Conservation (phyloP, 2,888 invertebrate species). For the Eristalis tenax region DNA sequence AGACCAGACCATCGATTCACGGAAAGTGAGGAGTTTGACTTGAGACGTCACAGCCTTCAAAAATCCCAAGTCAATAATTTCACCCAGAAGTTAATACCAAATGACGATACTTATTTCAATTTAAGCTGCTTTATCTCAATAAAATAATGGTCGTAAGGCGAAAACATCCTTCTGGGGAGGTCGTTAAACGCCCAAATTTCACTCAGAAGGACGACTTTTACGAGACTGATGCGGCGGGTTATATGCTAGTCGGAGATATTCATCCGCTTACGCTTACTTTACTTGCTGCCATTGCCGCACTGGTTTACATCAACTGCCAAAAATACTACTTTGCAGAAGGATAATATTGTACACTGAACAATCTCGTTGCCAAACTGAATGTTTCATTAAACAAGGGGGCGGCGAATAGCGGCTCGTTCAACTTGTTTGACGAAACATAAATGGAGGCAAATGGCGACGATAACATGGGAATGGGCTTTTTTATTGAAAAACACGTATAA, state of each 20-base stretch:
- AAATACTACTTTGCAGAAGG: neutral
- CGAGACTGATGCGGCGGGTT: neutral
- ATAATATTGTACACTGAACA: neutral
- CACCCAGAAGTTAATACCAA: neutral
- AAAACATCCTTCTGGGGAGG: neutral
- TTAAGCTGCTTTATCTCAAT: neutral
- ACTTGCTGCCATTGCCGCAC: neutral
- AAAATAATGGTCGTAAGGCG: neutral
- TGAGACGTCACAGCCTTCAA: neutral
- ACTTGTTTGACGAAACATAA: no score
- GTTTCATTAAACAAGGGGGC: neutral
- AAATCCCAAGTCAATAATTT: neutral
- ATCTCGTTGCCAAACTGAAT: neutral
- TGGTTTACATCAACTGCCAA: neutral
- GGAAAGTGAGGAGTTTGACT: neutral
- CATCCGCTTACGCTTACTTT: neutral
- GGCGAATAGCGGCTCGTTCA: no score
- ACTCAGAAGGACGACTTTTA: neutral
- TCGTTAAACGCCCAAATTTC: neutral
- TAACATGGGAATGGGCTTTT: no score
- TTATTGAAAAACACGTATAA: no score
- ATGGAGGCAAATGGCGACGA: no score
- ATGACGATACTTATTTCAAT: neutral
- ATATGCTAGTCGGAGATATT: neutral
- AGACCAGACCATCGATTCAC: no score